Evolutionary conservation across 92 coral and sea anemone genomes (phyloP).

Genomic region (Siderastrea siderea): DNA sequence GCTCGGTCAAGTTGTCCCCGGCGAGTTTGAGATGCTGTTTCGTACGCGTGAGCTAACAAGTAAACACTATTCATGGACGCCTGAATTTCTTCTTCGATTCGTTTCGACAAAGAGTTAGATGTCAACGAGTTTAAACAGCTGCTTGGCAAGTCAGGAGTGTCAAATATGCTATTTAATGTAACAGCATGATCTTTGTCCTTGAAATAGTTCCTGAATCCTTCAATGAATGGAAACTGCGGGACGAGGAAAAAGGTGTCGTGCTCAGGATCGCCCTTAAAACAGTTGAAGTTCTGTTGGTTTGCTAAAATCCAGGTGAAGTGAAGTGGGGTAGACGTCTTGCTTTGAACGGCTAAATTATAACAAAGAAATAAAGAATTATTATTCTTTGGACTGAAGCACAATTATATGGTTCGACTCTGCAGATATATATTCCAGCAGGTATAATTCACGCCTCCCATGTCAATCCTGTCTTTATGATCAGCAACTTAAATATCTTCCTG

Average conservation of each 20-base stretch:
- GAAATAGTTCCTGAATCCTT: constrained; percentile 59
- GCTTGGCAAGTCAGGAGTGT: neutral
- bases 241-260: constrained; percentile 49
- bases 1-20: constrained; percentile 14
- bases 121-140: constrained; percentile 12
- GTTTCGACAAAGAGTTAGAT: neutral
- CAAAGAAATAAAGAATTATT: neutral
- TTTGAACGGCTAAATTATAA: constrained; percentile 14
- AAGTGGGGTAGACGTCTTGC: neutral
- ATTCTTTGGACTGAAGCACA: neutral
- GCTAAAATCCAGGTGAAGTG: constrained; percentile 73
- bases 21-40: constrained; percentile 26
- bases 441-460: too few relatives aligned
- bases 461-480: too few relatives aligned
- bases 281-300: constrained; percentile 30
- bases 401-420: neutral
- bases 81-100: constrained; percentile 58
- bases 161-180: neutral
- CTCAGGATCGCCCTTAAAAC: constrained; percentile 24
- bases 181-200: constrained; percentile 1
- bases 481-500: too few relatives aligned
- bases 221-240: constrained; percentile 74
- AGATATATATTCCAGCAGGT: neutral
- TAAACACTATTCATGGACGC: constrained; percentile 74
- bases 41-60: constrained; percentile 66